Conservation (phyloP, 1,140 invertebrate genomes). For the Hesperophylax magnus region DNA sequence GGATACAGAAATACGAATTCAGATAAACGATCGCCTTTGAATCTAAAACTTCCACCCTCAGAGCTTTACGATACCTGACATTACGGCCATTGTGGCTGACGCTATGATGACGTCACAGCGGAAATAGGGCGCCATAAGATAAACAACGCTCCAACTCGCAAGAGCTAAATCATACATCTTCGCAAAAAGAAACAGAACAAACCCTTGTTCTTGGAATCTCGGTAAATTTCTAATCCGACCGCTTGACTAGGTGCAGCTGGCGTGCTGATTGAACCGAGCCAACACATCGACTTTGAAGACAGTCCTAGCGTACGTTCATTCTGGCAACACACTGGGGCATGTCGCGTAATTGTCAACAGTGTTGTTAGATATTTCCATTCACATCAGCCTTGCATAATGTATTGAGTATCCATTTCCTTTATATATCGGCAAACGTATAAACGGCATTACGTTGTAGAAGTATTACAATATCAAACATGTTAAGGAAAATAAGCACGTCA, state of each 20-base stretch:
- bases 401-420: neutral
- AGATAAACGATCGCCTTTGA: slow-evolving; percentile 19
- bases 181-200: slow-evolving; percentile 1
- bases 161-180: neutral
- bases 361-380: slow-evolving; percentile 6
- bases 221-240: neutral
- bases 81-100: slow-evolving; percentile 15
- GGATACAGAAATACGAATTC: neutral
- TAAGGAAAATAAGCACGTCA: too few species aligned
- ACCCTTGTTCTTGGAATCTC: neutral
- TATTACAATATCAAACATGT: too few species aligned
- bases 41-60: slow-evolving; percentile 5
- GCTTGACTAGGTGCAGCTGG: neutral
- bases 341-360: neutral
- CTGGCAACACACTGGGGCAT: neutral
- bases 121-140: slow-evolving; percentile 24
- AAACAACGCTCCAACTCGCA: neutral
- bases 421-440: too few species aligned
- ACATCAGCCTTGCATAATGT: neutral
- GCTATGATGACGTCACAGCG: slow-evolving; percentile 2
- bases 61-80: slow-evolving; percentile 22
- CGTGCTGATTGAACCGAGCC: neutral
- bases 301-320: neutral
- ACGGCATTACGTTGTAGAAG: too few species aligned
- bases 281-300: neutral